These are phyloP conservation scores for Rhagoletis pomonella DNA, from an alignment of 1,140 invertebrate genomes.

Conservation along the genomic window DNA sequence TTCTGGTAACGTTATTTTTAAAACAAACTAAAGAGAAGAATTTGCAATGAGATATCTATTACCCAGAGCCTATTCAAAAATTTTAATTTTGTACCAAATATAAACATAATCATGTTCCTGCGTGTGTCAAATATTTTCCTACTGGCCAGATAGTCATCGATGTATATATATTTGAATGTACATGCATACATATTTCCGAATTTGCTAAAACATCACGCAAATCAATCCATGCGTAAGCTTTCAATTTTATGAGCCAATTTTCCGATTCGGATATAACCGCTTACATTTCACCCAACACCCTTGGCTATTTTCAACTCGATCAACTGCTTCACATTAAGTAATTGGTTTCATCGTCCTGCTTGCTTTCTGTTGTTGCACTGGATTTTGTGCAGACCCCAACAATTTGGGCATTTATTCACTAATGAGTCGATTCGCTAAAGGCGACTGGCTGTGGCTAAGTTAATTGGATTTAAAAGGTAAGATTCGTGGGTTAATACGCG, in stretches of 20 bases:
- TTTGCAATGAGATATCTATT: too few species aligned
- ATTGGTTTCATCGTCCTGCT: background rate
- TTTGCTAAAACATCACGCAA: background rate
- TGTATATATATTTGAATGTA: background rate
- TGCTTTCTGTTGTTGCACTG: background rate
- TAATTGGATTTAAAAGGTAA: background rate
- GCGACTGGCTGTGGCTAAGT: background rate
- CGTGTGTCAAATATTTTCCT: too few species aligned
- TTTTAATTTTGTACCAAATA: too few species aligned
- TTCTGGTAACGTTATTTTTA: too few species aligned
- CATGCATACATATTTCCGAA: background rate
- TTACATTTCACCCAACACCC: background rate
- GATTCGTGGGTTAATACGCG: background rate
- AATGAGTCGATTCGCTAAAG: background rate
- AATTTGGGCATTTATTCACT: background rate
- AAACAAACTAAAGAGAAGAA: too few species aligned
- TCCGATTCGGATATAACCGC: background rate
- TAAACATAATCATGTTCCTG: too few species aligned
- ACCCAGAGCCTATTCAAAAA: too few species aligned
- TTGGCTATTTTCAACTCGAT: background rate
- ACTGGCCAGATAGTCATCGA: too few species aligned
- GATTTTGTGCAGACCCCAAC: background rate
- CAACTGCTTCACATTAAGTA: background rate
- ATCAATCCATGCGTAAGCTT: too few species aligned
- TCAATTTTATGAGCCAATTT: conserved; percentile 35